Conservation (phyloP, 2,113 vertebrate species). For the Corvus cornix region DNA sequence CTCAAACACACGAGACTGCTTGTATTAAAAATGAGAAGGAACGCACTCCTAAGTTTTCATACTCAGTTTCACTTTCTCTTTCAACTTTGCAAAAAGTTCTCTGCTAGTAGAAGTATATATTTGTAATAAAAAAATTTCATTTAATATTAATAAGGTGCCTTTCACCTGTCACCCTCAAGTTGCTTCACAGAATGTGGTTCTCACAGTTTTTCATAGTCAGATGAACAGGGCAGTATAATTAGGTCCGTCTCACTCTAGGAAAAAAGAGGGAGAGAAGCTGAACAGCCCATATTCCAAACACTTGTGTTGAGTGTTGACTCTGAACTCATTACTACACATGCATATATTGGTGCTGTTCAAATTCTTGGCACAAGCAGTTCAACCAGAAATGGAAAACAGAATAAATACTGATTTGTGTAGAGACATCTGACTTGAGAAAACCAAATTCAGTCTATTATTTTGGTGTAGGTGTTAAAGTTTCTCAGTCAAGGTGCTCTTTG, state of each 20-base stretch:
- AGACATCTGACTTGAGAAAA: background rate
- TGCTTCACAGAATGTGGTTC: background rate
- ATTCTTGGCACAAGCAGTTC: background rate
- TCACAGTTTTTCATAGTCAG: background rate
- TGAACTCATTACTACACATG: background rate
- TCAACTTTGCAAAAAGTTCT: background rate
- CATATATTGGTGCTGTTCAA: background rate
- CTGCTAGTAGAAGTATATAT: background rate
- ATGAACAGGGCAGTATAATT: background rate
- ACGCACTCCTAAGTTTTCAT: background rate
- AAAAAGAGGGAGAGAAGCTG: background rate
- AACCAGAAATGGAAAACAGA: background rate
- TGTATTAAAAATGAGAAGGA: constrained; percentile 19
- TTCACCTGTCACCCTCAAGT: background rate
- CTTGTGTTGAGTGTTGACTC: background rate
- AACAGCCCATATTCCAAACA: background rate
- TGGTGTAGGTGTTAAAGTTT: background rate
- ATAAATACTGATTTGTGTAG: background rate
- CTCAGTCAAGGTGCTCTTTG: background rate
- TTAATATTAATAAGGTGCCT: background rate
- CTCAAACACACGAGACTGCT: background rate
- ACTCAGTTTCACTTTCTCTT: constrained; percentile 7
- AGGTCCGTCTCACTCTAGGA: background rate
- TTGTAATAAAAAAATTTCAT: background rate
- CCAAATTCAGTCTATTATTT: background rate